Evolutionary conservation across 2,888 invertebrate genomes (phyloP).

Genomic region (Nomada ferruginata): DNA sequence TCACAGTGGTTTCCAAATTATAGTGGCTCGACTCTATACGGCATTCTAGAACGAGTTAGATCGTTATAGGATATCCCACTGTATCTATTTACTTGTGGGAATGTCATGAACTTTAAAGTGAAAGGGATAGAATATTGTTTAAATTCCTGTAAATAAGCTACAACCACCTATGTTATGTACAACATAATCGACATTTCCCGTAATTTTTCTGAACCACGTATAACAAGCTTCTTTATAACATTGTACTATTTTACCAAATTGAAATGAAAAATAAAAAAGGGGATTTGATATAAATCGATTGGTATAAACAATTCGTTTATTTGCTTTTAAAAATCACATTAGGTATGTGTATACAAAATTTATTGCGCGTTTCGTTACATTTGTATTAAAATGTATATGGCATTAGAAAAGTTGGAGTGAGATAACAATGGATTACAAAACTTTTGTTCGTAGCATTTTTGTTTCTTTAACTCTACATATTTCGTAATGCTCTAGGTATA

Average conservation of each 20-base stretch:
- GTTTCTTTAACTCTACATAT: constrained; percentile 36
- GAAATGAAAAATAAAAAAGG: not conserved
- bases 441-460: constrained; percentile 11
- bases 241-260: not conserved
- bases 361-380: constrained; percentile 35
- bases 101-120: constrained; percentile 62
- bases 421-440: constrained; percentile 41
- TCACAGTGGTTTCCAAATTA: no score
- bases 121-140: constrained; percentile 36
- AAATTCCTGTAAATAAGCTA: not conserved
- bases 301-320: constrained; percentile 59
- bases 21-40: no score
- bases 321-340: constrained; percentile 51
- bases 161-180: not conserved
- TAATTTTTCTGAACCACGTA: not conserved
- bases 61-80: no score
- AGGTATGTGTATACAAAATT: constrained; percentile 62
- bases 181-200: not conserved
- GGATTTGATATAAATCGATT: not conserved
- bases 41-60: not conserved
- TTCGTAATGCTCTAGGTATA: constrained; percentile 4
- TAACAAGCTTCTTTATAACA: not conserved
- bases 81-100: constrained; percentile 29
- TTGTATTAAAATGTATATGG: constrained; percentile 22
- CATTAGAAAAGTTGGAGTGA: constrained; percentile 60